phyloP scores from a whole-genome alignment of 2,797 vertebrate species.

The Natrix natrix region DNA sequence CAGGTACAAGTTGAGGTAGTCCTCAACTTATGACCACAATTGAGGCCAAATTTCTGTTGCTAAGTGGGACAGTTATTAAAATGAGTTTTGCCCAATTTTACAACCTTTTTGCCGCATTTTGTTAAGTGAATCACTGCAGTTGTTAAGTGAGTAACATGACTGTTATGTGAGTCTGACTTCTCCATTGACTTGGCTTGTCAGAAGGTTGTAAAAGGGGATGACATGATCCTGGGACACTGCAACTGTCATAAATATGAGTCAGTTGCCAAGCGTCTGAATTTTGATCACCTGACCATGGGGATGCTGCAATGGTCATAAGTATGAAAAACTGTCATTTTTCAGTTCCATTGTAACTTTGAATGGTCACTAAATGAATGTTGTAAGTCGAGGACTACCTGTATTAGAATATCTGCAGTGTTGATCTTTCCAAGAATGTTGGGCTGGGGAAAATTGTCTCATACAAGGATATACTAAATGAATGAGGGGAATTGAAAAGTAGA shows the following conservation, averaged over 20 bases:
- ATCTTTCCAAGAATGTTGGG: not conserved
- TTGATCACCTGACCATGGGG: not conserved
- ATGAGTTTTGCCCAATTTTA: not conserved
- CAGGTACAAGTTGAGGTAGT: no score
- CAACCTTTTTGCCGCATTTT: not conserved
- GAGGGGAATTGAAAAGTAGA: no score
- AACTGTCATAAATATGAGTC: not conserved
- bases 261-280: not conserved
- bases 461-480: no score
- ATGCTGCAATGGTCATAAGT: not conserved
- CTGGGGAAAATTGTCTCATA: not conserved
- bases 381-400: not conserved
- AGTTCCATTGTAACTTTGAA: not conserved
- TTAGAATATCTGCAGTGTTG: not conserved
- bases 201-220: not conserved
- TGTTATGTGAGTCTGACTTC: not conserved
- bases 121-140: not conserved
- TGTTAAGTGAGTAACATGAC: not conserved
- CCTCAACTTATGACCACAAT: not conserved
- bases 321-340: not conserved
- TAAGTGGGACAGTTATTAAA: not conserved
- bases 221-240: not conserved
- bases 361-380: not conserved
- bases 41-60: not conserved
- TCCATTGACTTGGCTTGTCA: not conserved